phyloP scores from a whole-genome alignment of 2,113 vertebrate species.

The Misgurnus anguillicaudatus region DNA sequence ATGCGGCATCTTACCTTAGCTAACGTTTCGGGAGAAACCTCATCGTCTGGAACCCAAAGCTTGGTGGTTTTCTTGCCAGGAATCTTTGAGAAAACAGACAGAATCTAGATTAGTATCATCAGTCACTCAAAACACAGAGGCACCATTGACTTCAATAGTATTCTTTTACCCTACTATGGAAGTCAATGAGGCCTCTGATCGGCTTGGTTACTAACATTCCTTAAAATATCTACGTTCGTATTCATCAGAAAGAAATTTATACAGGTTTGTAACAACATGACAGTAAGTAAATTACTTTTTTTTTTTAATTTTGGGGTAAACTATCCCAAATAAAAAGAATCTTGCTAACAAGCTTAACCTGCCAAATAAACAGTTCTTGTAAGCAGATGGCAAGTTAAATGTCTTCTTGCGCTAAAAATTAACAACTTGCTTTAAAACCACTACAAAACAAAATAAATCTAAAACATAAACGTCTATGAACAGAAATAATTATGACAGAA shows the following conservation, averaged over 20 bases:
- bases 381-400: background rate
- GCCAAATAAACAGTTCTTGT: background rate
- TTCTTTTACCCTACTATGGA: no score
- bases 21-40: conserved; percentile 94
- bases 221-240: no score
- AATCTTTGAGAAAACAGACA: conserved; percentile 72
- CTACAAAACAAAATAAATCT: background rate
- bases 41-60: conserved; percentile 97
- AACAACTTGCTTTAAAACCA: background rate
- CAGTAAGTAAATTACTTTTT: no score
- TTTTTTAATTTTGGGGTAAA: background rate
- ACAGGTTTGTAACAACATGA: no score
- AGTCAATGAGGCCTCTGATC: no score
- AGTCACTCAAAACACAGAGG: conserved; percentile 5
- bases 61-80: conserved; percentile 99
- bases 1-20: conserved; percentile 84
- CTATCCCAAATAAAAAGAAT: no score
- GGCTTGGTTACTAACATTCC: no score
- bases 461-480: background rate
- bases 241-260: no score
- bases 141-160: no score
- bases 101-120: conserved; percentile 28
- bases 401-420: background rate
- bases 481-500: no score
- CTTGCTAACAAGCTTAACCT: conserved; percentile 5